Conservation (phyloP, 2,113 vertebrate genomes). For the Ciconia stormi region DNA sequence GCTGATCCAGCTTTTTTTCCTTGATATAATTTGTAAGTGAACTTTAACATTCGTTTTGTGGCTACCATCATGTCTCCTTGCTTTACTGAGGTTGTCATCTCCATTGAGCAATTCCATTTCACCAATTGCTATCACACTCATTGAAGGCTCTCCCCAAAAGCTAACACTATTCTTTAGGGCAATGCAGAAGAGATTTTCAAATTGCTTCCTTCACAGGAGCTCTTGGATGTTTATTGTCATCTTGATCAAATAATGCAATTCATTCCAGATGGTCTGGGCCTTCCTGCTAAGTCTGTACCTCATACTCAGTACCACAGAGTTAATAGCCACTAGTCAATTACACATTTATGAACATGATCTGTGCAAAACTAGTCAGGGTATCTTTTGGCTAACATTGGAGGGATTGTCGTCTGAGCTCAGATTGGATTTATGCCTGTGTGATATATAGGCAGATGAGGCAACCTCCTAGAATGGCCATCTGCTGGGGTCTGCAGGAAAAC, state of each 20-base stretch:
- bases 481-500: not conserved
- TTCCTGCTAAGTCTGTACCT: not conserved
- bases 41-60: not conserved
- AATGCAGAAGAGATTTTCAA: not conserved
- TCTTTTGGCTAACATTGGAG: not conserved
- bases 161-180: not conserved
- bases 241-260: not conserved
- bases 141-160: not conserved
- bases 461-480: not conserved
- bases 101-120: not conserved
- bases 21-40: not conserved
- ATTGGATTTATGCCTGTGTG: not conserved
- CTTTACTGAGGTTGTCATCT: not conserved
- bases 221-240: not conserved
- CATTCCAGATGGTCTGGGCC: not conserved
- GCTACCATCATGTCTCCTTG: not conserved
- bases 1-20: not conserved
- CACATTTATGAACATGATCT: not conserved
- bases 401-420: not conserved
- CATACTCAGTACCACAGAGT: not conserved
- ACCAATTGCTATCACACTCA: not conserved
- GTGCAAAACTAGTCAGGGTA: not conserved
- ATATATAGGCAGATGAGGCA: not conserved
- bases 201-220: not conserved
- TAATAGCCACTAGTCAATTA: not conserved